Evolutionary conservation across 2,797 vertebrate species (phyloP), one percentile per base, ranked within the genome.

Genomic region (Acestrorhynchus altus): DNA sequence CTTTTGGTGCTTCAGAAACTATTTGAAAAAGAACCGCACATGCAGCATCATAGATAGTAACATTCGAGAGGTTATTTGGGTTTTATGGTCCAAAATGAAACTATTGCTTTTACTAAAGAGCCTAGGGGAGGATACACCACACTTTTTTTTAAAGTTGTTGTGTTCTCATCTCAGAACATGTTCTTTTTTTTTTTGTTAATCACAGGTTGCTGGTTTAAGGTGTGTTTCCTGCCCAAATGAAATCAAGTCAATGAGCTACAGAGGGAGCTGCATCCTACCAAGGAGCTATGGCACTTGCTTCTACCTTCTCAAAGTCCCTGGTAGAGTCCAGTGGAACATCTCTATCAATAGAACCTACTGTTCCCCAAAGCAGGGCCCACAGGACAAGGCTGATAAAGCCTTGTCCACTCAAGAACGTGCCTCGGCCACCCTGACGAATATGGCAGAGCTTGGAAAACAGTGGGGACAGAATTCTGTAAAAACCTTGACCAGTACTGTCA

Each of bases 381-480:
- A 91, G 0, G 83, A 88, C 44, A 84, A 86, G 69, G 87, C 88
- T 0, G 86, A 88, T 46, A 84, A 86, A 67, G 87, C 88, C 0
- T 86, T 87, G 28, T 68, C 86, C 0, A 4, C 87, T 35, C 91
- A 87, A 89, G 91, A 89, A 24, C 80, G 76, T 0, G 81, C 89
- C 51, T 24, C 90, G 0, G 74, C 82, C 40, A 86, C 88, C 11
- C 72, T 96, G 22, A 87, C 92, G 78, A 88, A 89, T 15, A 88
- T 94, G 22, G 87, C 90, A 0, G 91, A 90, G 0, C 26, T 95
- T 12, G 95, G 95, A 11, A 92, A 84, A 8, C 77, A 83, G 12
- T 87, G 95, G 91, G 93, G 94, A 1, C 95, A 86, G 76, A 93
- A 80, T 79, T 88, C 95, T 0, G 81, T 91, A 42, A 90, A 93